Conservation (phyloP, 2,113 vertebrate species). For the Serilophus lunatus region DNA sequence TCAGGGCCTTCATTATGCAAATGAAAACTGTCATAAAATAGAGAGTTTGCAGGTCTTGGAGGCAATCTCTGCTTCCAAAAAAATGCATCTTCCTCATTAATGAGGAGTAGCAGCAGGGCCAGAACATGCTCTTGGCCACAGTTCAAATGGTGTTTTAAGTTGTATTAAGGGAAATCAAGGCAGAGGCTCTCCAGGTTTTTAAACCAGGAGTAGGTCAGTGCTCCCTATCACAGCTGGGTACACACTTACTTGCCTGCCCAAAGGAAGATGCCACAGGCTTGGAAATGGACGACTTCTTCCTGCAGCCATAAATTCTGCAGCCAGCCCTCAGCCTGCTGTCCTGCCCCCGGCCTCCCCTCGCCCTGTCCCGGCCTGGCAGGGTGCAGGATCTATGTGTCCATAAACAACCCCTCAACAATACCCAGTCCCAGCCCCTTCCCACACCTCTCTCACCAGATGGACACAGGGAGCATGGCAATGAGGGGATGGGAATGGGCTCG, state of each 20-base stretch:
- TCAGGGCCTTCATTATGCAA: slow-evolving; percentile 60
- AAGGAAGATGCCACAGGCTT: not conserved
- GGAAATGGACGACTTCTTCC: not conserved
- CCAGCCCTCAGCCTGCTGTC: not conserved
- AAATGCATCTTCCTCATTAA: not conserved
- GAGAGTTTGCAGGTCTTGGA: slow-evolving; percentile 38
- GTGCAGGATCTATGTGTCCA: not conserved
- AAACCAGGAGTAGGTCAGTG: not conserved
- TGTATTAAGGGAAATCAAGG: not conserved
- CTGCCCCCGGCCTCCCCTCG: not conserved
- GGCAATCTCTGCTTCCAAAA: slow-evolving; percentile 1
- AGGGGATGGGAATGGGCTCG: not conserved
- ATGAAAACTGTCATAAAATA: slow-evolving; percentile 46
- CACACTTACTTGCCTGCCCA: not conserved
- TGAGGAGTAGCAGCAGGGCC: not conserved
- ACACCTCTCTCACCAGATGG: fast-evolving
- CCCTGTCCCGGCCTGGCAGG: not conserved
- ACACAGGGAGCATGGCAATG: not conserved
- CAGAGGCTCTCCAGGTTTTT: not conserved
- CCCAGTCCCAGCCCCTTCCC: not conserved
- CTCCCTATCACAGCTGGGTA: not conserved
- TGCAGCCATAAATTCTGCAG: not conserved
- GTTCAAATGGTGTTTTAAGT: not conserved
- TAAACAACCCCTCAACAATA: not conserved
- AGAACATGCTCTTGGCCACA: fast-evolving